phyloP scores from a whole-genome alignment of 2,888 invertebrate species.

The Drosophila setosimentum region DNA sequence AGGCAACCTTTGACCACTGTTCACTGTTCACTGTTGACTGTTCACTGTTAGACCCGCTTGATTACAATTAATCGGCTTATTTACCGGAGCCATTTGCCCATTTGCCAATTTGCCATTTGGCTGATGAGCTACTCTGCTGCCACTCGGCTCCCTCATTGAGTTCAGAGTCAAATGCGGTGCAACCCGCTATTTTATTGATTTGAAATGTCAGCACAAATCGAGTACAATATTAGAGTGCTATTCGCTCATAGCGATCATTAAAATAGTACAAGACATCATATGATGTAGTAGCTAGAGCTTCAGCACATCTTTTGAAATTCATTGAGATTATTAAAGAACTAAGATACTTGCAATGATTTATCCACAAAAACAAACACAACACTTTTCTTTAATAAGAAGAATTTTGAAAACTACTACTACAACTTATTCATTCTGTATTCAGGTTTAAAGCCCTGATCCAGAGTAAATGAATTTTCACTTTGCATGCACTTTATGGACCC shows the following conservation, averaged over 20 bases:
- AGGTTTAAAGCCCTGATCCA: neutral
- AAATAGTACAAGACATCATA: neutral
- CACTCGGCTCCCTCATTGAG: conserved; percentile 8
- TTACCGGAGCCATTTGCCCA: conserved; percentile 59
- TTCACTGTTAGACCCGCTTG: conserved; percentile 61
- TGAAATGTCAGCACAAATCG: conserved; percentile 58
- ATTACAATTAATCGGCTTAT: conserved; percentile 81
- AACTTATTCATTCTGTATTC: neutral
- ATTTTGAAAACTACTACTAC: neutral
- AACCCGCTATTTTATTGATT: conserved; percentile 69
- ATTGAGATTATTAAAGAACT: neutral
- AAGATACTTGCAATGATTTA: neutral
- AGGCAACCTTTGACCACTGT: conserved; percentile 25
- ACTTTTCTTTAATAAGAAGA: neutral
- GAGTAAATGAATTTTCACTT: conserved; percentile 3
- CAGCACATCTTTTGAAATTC: neutral
- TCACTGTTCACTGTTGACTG: conserved; percentile 39
- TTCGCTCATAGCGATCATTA: neutral
- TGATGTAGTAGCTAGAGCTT: neutral
- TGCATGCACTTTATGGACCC: neutral
- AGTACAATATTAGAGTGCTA: conserved; percentile 11
- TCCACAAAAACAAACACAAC: neutral
- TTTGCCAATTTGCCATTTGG: conserved; percentile 40
- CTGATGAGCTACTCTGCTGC: conserved; percentile 36
- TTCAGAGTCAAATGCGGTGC: conserved; percentile 35